A percentile compares a stretch with the other conserved stretches of the same genome.
These are phyloP conservation scores for Psococerastis gibbosa DNA, from an alignment of 2,888 invertebrate species.

Conservation along the genomic window DNA sequence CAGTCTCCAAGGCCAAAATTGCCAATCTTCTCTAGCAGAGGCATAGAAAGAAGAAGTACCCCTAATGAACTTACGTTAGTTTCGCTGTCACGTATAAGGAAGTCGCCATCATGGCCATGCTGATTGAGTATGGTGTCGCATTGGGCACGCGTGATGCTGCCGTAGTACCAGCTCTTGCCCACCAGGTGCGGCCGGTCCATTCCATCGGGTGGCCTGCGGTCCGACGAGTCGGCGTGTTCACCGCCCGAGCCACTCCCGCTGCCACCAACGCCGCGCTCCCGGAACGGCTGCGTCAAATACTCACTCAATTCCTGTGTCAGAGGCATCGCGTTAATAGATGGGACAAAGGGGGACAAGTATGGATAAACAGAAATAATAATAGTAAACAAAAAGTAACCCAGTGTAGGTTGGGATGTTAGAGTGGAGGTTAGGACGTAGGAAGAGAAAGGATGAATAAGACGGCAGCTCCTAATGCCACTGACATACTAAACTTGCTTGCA, in stretches of 20 bases:
- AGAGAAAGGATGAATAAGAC: too few relatives aligned
- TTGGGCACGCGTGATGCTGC: constrained; percentile 84
- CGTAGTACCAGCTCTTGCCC: constrained; percentile 94
- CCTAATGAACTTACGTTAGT: constrained; percentile 83
- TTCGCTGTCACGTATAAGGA: constrained; percentile 95
- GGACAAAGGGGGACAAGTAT: background rate
- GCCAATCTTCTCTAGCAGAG: too few relatives aligned
- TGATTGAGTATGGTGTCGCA: constrained; percentile 91
- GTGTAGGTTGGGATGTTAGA: too few relatives aligned
- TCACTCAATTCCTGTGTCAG: constrained; percentile 56
- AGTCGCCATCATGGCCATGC: constrained; percentile 94
- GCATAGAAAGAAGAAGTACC: too few relatives aligned
- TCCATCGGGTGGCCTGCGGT: constrained; percentile 26
- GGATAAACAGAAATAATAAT: constrained; percentile 7
- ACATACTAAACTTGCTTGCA: too few relatives aligned
- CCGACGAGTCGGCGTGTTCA: constrained; percentile 31
- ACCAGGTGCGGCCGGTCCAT: constrained; percentile 46
- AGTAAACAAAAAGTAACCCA: constrained; percentile 5
- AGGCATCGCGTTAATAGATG: constrained; percentile 21
- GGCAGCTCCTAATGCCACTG: too few relatives aligned
- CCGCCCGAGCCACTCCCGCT: constrained; percentile 25
- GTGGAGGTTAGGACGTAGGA: too few relatives aligned
- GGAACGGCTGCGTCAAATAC: constrained; percentile 69
- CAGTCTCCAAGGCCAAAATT: too few relatives aligned
- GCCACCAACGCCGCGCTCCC: constrained; percentile 31